Evolutionary conservation across 2,888 invertebrate genomes (phyloP).

Genomic region (Drosophila leonis): DNA sequence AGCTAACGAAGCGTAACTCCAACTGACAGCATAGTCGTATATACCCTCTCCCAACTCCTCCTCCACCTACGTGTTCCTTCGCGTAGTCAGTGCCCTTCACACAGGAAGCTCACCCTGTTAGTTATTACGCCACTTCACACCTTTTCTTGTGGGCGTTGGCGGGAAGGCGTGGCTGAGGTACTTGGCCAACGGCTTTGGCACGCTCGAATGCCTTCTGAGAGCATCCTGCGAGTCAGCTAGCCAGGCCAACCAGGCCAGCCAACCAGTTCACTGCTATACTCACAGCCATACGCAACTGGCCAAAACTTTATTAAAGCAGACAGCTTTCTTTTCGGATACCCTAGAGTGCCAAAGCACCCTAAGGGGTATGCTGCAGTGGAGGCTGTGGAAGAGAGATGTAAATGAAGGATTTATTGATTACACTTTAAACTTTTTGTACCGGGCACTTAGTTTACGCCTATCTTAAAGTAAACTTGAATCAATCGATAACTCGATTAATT

Average conservation of each 20-base stretch:
- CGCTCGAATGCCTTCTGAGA: conserved; percentile 69
- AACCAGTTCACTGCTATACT: conserved; percentile 53
- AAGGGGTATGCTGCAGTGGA: neutral
- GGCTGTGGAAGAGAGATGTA: neutral
- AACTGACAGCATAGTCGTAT: conserved; percentile 49
- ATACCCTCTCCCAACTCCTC: conserved; percentile 1
- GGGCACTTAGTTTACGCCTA: too few relatives aligned
- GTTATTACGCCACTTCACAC: conserved; percentile 77
- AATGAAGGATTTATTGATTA: neutral
- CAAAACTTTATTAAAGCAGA: conserved; percentile 56
- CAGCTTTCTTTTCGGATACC: conserved; percentile 2
- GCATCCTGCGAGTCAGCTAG: conserved; percentile 50
- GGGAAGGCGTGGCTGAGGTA: conserved; percentile 7
- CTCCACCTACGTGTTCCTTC: neutral
- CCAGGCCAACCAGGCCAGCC: conserved; percentile 39
- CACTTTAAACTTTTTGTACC: too few relatives aligned
- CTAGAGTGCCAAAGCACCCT: neutral
- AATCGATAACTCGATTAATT: neutral
- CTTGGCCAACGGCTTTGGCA: conserved; percentile 59
- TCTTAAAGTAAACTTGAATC: neutral
- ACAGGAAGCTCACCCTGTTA: conserved; percentile 60
- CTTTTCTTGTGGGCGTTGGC: conserved; percentile 36
- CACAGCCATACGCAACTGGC: conserved; percentile 42
- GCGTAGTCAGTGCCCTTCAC: neutral
- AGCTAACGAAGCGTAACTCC: conserved; percentile 58